These are phyloP conservation scores for Phrynocephalus vlangalii DNA, from an alignment of 2,797 vertebrate genomes.

Conservation along the genomic window DNA sequence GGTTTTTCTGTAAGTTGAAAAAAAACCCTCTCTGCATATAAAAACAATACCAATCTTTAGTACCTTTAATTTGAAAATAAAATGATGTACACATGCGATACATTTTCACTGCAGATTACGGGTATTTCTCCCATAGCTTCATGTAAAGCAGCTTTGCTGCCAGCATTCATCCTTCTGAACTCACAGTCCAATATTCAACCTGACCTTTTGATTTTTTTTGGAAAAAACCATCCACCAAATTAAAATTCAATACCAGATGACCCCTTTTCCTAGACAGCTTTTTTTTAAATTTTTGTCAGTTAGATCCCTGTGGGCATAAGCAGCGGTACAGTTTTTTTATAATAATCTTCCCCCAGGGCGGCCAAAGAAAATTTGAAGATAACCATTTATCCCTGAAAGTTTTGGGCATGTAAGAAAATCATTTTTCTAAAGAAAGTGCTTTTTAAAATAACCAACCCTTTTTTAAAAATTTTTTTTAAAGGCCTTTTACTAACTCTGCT, in stretches of 20 bases:
- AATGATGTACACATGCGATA: neutral
- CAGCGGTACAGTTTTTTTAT: too few species aligned
- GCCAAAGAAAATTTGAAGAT: neutral
- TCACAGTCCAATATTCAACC: neutral
- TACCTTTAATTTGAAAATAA: neutral
- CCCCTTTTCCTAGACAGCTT: too few species aligned
- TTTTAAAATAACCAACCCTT: neutral
- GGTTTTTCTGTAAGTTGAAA: too few species aligned
- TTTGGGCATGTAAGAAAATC: neutral
- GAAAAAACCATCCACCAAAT: too few species aligned
- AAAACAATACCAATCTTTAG: neutral
- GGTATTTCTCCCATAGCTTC: neutral
- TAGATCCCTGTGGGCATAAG: too few species aligned
- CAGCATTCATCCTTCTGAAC: neutral
- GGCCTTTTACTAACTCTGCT: neutral
- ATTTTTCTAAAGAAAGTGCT: neutral
- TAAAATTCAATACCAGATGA: too few species aligned
- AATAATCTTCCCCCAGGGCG: neutral
- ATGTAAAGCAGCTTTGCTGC: neutral
- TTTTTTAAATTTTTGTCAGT: too few species aligned
- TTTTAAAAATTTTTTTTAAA: neutral
- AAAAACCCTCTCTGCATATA: too few species aligned
- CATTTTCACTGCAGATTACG: neutral
- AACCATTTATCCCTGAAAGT: neutral
- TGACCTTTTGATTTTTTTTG: too few species aligned